Conservation (phyloP, 2,888 invertebrate species). For the Clivina fossor region DNA sequence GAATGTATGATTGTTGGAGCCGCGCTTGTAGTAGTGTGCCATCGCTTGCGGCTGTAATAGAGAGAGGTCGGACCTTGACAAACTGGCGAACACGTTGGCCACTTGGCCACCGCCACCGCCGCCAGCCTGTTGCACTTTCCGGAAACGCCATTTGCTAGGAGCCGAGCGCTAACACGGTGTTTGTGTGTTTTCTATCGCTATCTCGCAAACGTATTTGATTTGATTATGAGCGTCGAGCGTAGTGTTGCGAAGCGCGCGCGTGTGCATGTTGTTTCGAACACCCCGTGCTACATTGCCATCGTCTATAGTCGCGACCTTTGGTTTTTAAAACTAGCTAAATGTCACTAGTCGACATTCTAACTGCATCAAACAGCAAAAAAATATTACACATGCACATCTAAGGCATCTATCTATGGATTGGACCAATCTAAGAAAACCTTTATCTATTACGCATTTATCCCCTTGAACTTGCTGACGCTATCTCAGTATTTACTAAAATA, state of each 20-base stretch:
- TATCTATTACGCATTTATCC: no score
- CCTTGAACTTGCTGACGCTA: no score
- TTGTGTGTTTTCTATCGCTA: no score
- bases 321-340: slow-evolving; percentile 46
- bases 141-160: slow-evolving; percentile 34
- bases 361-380: slow-evolving; percentile 42
- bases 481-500: no score
- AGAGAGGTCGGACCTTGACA: slow-evolving; percentile 35
- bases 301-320: slow-evolving; percentile 40
- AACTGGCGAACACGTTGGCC: slow-evolving; percentile 20
- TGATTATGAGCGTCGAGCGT: slow-evolving; percentile 32
- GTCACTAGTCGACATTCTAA: slow-evolving; percentile 51
- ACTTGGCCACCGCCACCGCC: slow-evolving; percentile 19
- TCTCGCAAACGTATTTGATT: no score
- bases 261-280: slow-evolving; percentile 2
- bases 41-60: slow-evolving; percentile 29
- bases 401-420: neutral
- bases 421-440: no score
- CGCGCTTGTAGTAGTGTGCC: slow-evolving; percentile 29
- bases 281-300: slow-evolving; percentile 27
- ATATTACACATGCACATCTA: slow-evolving; percentile 1
- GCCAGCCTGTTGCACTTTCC: slow-evolving; percentile 31
- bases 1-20: no score
- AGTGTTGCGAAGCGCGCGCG: slow-evolving; percentile 25
- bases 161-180: no score